phyloP scores from a whole-genome alignment of 2,888 invertebrate species.

The Rutpela maculata region DNA sequence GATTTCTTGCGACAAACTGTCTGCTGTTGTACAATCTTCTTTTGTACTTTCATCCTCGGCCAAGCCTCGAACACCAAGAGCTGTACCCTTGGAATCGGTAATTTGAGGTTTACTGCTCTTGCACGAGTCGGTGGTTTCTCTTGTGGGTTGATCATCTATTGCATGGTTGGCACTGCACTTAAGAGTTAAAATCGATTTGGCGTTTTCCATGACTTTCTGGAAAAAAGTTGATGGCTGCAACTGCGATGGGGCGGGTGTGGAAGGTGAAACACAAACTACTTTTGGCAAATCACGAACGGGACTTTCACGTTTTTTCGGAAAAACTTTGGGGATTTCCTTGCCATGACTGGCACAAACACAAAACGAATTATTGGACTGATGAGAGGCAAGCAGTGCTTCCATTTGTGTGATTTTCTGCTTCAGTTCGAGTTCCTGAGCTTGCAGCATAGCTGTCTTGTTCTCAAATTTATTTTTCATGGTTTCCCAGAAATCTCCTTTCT shows the following conservation, averaged over 20 bases:
- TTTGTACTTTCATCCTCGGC: neutral
- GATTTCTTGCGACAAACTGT: constrained; percentile 36
- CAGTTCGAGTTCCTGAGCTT: constrained; percentile 48
- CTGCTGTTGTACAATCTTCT: neutral
- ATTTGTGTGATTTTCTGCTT: constrained; percentile 48
- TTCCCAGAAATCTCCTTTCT: constrained; percentile 46
- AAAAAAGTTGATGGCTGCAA: constrained; percentile 53
- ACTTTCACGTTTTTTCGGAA: constrained; percentile 34
- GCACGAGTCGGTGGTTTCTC: constrained; percentile 47
- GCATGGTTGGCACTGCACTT: constrained; percentile 45
- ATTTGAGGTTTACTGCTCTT: too few relatives aligned
- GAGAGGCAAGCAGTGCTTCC: constrained; percentile 40
- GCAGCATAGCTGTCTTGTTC: constrained; percentile 45
- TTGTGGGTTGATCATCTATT: constrained; percentile 52
- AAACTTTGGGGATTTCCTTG: constrained; percentile 39
- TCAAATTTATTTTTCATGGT: constrained; percentile 45
- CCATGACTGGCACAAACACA: constrained; percentile 10
- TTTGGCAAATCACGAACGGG: constrained; percentile 38
- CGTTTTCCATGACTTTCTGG: constrained; percentile 62
- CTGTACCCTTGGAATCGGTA: neutral
- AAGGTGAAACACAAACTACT: neutral
- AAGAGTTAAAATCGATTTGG: constrained; percentile 59
- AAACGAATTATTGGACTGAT: neutral
- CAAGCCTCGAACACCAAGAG: neutral
- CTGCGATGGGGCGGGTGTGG: neutral